Conservation (phyloP, 2,797 vertebrate species). For the Bradypus variegatus region DNA sequence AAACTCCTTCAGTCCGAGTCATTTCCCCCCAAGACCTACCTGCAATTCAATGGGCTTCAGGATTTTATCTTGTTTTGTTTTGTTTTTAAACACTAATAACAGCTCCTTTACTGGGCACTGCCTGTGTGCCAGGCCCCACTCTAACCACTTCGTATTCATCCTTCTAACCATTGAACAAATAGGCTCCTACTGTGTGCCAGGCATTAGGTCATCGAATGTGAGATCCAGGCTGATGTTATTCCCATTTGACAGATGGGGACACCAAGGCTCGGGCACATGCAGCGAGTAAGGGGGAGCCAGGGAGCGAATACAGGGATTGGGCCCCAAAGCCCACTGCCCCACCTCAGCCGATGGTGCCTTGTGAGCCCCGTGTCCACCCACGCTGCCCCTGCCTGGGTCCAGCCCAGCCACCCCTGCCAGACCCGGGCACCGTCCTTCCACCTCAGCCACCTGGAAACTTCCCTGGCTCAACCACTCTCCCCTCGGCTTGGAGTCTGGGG, state of each 20-base stretch:
- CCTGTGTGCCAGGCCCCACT: not conserved
- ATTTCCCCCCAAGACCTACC: not conserved
- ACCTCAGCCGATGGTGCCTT: not conserved
- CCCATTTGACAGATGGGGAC: not conserved
- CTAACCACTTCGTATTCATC: not conserved
- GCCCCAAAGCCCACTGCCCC: not conserved
- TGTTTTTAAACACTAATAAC: not conserved
- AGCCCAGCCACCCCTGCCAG: not conserved
- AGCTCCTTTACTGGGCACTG: not conserved
- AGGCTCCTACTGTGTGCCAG: not conserved
- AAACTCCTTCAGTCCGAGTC: slow-evolving; percentile 46
- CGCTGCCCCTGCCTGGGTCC: no score
- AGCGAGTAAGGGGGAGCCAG: not conserved
- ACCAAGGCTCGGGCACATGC: not conserved
- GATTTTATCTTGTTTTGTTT: not conserved
- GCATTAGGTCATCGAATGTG: no score
- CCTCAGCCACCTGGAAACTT: no score
- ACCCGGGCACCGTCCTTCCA: rapidly evolving
- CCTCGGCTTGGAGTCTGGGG: not conserved
- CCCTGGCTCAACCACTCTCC: rapidly evolving
- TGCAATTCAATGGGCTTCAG: not conserved
- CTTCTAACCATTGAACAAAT: not conserved
- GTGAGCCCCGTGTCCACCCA: no score
- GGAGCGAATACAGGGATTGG: not conserved
- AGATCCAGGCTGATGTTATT: not conserved